These are phyloP conservation scores for Drosophila kepulauana DNA, from an alignment of 1,140 invertebrate genomes.

Conservation along the genomic window DNA sequence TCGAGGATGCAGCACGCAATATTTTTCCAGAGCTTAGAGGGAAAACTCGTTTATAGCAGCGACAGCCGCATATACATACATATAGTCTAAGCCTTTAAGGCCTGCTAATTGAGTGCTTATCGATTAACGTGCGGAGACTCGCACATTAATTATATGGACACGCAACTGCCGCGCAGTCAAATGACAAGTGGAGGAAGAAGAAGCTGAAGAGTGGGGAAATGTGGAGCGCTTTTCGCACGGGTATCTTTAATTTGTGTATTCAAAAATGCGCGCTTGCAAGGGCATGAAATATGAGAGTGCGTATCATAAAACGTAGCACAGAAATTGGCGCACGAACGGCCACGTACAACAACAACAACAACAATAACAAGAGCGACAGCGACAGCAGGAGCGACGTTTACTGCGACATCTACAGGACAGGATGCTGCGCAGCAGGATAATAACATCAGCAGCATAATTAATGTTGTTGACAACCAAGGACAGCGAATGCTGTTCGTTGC, in stretches of 20 bases:
- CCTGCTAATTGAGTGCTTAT: conserved; percentile 77
- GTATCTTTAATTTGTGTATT: conserved; percentile 41
- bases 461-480: conserved; percentile 60
- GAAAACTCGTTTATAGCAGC: conserved; percentile 13
- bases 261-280: conserved; percentile 39
- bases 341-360: conserved; percentile 1
- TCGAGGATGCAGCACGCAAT: conserved; percentile 54
- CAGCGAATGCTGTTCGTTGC: conserved; percentile 16
- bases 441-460: conserved; percentile 58
- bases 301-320: conserved; percentile 26
- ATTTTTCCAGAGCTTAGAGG: conserved; percentile 28
- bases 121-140: conserved; percentile 58
- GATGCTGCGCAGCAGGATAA: conserved; percentile 54
- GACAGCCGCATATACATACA: background rate
- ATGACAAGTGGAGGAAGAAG: background rate
- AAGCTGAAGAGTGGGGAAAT: background rate
- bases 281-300: conserved; percentile 69
- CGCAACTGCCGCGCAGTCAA: conserved; percentile 27
- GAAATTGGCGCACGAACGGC: conserved; percentile 8
- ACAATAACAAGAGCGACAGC: no score
- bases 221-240: conserved; percentile 13
- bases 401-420: conserved; percentile 5
- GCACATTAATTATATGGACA: conserved; percentile 57
- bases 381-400: background rate
- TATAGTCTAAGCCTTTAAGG: conserved; percentile 65